Conservation (phyloP, 2,888 invertebrate species). For the Cerastis rubricosa region DNA sequence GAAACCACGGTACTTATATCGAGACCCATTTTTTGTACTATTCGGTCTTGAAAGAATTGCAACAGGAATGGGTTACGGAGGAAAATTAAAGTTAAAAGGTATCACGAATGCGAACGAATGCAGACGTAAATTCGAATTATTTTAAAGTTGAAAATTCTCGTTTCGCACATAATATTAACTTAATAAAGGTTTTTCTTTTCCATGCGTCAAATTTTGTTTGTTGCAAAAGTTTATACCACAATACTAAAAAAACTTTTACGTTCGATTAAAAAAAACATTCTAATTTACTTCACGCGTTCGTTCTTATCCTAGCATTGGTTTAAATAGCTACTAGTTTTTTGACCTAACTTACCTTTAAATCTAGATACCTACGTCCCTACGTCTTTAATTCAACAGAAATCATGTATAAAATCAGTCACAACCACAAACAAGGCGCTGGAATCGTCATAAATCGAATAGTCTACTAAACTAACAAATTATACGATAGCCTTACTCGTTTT, state of each 20-base stretch:
- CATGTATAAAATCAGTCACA: neutral
- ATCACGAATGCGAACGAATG: neutral
- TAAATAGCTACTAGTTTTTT: neutral
- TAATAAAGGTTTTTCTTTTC: neutral
- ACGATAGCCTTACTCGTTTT: constrained; percentile 38
- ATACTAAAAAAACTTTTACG: neutral
- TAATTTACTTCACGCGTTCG: neutral
- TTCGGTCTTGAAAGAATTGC: neutral
- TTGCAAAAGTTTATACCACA: neutral
- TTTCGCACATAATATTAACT: neutral
- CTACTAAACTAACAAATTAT: neutral
- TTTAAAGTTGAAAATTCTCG: neutral
- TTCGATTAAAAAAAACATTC: neutral
- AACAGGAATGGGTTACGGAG: neutral
- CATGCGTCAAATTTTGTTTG: neutral
- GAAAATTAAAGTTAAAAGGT: neutral
- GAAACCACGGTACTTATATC: neutral
- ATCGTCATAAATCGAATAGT: neutral
- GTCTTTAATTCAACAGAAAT: neutral
- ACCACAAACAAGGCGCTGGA: neutral
- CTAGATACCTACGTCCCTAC: neutral
- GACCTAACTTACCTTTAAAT: neutral
- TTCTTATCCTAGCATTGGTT: neutral
- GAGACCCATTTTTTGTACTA: constrained; percentile 5
- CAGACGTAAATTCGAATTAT: neutral